A percentile compares a stretch with the other conserved stretches of the same genome.
Evolutionary conservation across 2,797 vertebrate genomes (phyloP).

Genomic region (Leucoraja ocellata): DNA sequence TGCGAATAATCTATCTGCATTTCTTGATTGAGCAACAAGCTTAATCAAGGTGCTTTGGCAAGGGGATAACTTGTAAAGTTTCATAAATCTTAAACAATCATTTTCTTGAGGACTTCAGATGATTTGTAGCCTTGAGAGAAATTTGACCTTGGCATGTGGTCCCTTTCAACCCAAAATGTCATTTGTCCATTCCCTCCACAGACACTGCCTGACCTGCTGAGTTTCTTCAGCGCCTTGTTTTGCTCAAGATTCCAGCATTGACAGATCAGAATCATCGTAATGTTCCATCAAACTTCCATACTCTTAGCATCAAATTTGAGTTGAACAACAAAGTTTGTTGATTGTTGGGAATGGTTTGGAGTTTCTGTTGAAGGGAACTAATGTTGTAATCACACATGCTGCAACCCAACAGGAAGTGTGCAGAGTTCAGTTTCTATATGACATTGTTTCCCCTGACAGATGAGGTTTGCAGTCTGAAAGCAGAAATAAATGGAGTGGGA

Average conservation of each 20-base stretch:
- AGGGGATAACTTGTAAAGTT: neutral
- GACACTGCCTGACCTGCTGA: too few relatives aligned
- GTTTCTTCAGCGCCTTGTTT: too few relatives aligned
- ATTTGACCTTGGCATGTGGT: neutral
- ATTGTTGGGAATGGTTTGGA: neutral
- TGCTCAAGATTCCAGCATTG: too few relatives aligned
- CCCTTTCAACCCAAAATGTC: neutral
- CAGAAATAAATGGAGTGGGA: neutral
- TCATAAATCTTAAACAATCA: neutral
- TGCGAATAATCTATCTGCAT: neutral
- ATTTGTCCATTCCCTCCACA: too few relatives aligned
- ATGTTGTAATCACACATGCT: neutral
- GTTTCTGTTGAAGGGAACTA: too few relatives aligned
- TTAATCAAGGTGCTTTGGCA: neutral
- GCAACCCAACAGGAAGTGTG: neutral
- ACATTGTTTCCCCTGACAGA: neutral
- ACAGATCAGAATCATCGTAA: neutral
- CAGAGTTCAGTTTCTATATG: neutral
- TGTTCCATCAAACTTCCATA: neutral
- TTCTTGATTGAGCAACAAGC: neutral
- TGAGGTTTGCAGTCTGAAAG: neutral
- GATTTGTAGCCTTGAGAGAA: neutral
- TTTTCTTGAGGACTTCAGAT: neutral
- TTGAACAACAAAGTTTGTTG: neutral
- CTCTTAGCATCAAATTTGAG: neutral